phyloP scores from a whole-genome alignment of 1,140 invertebrate genomes.

The Drosophila ironensis region DNA sequence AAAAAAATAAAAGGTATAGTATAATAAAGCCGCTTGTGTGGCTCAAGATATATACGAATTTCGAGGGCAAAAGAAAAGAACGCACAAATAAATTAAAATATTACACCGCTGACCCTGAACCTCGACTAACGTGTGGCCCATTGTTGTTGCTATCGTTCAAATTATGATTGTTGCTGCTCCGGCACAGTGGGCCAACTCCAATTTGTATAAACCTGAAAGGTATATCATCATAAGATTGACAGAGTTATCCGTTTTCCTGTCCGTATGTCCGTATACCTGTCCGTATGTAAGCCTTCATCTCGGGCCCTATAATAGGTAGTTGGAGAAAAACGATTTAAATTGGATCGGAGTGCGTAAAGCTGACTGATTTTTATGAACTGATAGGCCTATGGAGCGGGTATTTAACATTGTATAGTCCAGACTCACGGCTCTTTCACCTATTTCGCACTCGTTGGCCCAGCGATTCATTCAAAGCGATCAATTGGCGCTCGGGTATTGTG shows the following conservation, averaged over 20 bases:
- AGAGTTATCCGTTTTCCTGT: no score
- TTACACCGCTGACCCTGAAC: conserved; percentile 73
- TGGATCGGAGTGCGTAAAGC: no score
- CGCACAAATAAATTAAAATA: conserved; percentile 68
- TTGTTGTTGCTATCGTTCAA: conserved; percentile 2
- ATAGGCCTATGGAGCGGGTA: no score
- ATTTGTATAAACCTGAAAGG: background rate
- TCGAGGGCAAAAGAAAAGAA: conserved; percentile 44
- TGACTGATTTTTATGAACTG: no score
- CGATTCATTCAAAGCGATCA: conserved; percentile 38
- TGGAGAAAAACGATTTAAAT: no score
- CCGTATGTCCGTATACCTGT: no score
- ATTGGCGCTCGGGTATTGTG: conserved; percentile 43
- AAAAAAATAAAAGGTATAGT: background rate
- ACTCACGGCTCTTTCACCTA: no score
- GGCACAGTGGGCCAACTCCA: conserved; percentile 28
- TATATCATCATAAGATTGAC: no score
- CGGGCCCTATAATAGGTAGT: no score
- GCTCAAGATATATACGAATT: conserved; percentile 9
- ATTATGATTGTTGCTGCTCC: background rate
- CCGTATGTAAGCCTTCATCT: no score
- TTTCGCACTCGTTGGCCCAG: background rate
- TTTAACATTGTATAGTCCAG: no score
- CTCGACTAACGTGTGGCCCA: conserved; percentile 15
- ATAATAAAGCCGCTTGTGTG: conserved; percentile 23